Base-by-base conservation (phyloP, 2,113 vertebrate genomes). In the Struthidea cinerea region DNA sequence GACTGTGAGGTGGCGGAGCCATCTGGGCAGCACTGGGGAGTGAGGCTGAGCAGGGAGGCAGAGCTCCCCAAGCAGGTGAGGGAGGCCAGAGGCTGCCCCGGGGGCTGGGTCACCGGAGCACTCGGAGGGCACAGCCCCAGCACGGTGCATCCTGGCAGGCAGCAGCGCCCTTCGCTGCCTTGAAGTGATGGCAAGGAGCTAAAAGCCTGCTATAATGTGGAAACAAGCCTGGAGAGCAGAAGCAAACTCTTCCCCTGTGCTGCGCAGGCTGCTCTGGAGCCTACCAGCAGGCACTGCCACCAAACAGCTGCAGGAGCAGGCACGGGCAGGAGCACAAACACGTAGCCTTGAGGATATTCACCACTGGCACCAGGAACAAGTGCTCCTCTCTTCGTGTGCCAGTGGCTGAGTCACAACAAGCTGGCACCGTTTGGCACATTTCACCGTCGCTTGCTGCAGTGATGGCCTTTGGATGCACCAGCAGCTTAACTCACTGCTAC, bases 321-420 rank as follows among this genome's bases (percentile, higher is more conserved):
- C 76, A 53, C 0, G 0, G 50, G 55, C 63, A 65, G 59, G 12
- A 73, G 53, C 74, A 84, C 60, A 70, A 23, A 37, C 41, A 35
- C 0, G 1, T 8, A 87, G 60, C 60, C 74, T 55, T n/a, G 4
- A 19, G 74, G 52, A 42, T 30, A 53, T 11, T 63, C 50, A 30
- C 26, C n/a, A 13, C 60, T 16, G 84, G 77, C 80, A 65, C 22
- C 26, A n/a, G 59, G 46, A 89, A 8, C 73, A 57, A 1, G 24
- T 2, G 3, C 71, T 28, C 0, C 0, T 28, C 56, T 81, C 52
- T 28, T 28, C 0, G 0, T 1, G 16, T n/a, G 55, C 87, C 90
- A 49, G 59, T 0, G 42, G 24, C 60, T 10, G 50, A 77, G 46
- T 30, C 88, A 93, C 74, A 61, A 12, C 50, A 23, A 41, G 27